Conservation (phyloP, 2,113 vertebrate genomes). For the Takifugu bimaculatus region DNA sequence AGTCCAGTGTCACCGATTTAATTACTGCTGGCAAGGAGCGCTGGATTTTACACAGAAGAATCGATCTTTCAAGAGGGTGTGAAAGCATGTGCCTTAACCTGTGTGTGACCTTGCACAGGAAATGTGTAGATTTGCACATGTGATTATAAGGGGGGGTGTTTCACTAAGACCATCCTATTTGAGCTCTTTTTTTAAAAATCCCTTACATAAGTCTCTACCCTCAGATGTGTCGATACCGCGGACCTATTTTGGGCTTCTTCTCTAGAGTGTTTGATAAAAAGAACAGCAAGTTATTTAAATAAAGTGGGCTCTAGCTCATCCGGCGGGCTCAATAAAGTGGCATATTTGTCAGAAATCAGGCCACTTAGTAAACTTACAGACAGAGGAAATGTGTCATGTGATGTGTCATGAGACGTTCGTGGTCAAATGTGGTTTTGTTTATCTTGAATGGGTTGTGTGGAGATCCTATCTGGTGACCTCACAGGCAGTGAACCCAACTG, state of each 20-base stretch:
- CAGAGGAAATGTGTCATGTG: too few relatives aligned
- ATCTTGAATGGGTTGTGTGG: too few relatives aligned
- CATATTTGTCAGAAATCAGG: too few relatives aligned
- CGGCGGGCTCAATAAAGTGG: too few relatives aligned
- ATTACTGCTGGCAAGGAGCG: conserved; percentile 54
- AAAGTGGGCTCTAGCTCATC: neutral
- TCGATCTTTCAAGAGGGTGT: conserved; percentile 9
- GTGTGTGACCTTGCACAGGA: conserved; percentile 17
- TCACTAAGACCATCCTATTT: conserved; percentile 36
- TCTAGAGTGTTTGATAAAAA: conserved; percentile 44
- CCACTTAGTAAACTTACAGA: too few relatives aligned
- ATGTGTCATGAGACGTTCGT: too few relatives aligned
- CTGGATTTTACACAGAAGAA: conserved; percentile 9
- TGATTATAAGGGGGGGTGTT: conserved; percentile 20
- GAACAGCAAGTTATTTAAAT: conserved; percentile 43
- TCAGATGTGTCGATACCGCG: conserved; percentile 53
- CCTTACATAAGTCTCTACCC: conserved; percentile 53
- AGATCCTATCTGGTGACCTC: too few relatives aligned
- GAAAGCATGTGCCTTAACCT: conserved; percentile 29
- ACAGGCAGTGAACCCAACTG: too few relatives aligned
- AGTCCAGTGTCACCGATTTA: conserved; percentile 54
- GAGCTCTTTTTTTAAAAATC: conserved; percentile 39
- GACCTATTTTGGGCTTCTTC: conserved; percentile 41
- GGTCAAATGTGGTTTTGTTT: too few relatives aligned
- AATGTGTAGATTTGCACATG: conserved; percentile 13